Evolutionary conservation across 2,113 vertebrate genomes (phyloP).

Genomic region (Osmerus mordax): DNA sequence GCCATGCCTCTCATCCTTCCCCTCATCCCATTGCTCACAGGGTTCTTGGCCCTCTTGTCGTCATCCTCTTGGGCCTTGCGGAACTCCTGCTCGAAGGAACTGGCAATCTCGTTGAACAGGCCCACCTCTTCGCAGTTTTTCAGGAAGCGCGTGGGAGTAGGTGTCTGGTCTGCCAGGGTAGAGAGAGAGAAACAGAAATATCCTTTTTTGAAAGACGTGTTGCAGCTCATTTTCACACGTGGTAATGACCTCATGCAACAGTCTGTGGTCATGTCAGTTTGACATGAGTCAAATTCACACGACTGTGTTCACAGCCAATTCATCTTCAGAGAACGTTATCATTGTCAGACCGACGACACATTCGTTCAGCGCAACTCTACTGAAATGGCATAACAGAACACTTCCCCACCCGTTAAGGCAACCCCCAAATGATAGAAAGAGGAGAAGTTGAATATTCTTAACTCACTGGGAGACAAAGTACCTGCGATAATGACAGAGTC

Average conservation of each 20-base stretch:
- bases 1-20: neutral
- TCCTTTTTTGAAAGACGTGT: slow-evolving; percentile 32
- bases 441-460: slow-evolving; percentile 1
- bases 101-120: slow-evolving; percentile 93
- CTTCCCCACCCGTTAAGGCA: neutral
- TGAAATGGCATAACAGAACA: too few species aligned
- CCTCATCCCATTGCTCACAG: slow-evolving; percentile 59
- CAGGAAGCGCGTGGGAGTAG: slow-evolving; percentile 95
- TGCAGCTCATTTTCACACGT: neutral
- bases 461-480: slow-evolving; percentile 51
- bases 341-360: too few species aligned
- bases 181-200: slow-evolving; percentile 32
- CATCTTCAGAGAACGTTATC: too few species aligned
- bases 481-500: slow-evolving; percentile 98
- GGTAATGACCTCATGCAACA: neutral
- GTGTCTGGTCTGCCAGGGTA: slow-evolving; percentile 86
- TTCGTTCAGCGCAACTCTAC: too few species aligned
- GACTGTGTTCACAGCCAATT: too few species aligned
- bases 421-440: neutral
- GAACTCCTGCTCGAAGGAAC: slow-evolving; percentile 92
- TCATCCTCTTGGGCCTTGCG: slow-evolving; percentile 88
- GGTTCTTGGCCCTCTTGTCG: slow-evolving; percentile 79
- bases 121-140: slow-evolving; percentile 99
- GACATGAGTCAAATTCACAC: too few species aligned
- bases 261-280: too few species aligned